Evolutionary conservation across 2,888 invertebrate genomes (phyloP).

Genomic region (Plebejus melissa): DNA sequence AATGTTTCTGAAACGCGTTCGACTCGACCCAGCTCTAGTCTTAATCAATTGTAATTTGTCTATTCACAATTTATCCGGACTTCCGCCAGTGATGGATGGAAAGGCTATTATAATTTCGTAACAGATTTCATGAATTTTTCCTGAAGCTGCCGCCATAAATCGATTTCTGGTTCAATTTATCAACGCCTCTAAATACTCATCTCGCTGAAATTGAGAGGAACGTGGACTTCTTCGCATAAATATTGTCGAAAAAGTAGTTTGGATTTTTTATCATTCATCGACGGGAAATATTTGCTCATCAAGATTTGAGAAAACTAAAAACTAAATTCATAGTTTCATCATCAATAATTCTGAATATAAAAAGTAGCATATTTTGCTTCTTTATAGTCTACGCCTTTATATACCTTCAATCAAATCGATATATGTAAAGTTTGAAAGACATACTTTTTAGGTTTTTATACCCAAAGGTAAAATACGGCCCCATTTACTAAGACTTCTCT

Average conservation of each 20-base stretch:
- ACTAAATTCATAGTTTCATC: no score
- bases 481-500: no score
- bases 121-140: slow-evolving; percentile 67
- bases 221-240: slow-evolving; percentile 35
- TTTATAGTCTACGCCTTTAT: neutral
- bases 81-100: slow-evolving; percentile 70
- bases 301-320: no score
- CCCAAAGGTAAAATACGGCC: no score
- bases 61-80: slow-evolving; percentile 6
- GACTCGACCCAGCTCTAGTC: neutral
- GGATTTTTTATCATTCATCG: neutral
- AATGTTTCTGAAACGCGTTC: no score
- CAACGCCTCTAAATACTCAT: slow-evolving; percentile 63
- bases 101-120: slow-evolving; percentile 64
- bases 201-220: slow-evolving; percentile 60
- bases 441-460: no score
- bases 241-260: neutral
- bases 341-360: no score
- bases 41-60: slow-evolving; percentile 23
- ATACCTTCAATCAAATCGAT: no score
- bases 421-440: no score
- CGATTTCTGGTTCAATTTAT: slow-evolving; percentile 67
- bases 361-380: neutral
- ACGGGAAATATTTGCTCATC: no score
- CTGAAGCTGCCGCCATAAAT: slow-evolving; percentile 63